Base-by-base conservation (phyloP, 2,888 invertebrate genomes). In the Hyles lineata region DNA sequence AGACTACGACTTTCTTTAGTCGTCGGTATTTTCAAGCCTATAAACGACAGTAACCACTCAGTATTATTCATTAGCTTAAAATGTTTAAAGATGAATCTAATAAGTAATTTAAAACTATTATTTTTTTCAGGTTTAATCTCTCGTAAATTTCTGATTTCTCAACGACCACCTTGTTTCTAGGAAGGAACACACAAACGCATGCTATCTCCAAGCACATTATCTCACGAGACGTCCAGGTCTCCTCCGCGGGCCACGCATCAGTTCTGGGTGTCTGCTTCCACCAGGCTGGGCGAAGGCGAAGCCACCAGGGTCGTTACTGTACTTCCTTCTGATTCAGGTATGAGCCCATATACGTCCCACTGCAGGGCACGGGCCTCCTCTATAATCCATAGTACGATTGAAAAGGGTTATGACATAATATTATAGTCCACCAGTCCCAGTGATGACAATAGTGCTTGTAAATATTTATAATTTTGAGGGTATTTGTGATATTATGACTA, bases 231-330 rank as follows among this genome's bases (percentile, higher is more conserved):
- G 0, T 95, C 96, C 19, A 92, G 97, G 59, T 95, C 96, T 3
- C 96, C 97, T 76, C 96, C 97, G 71, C 95, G 96, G 67, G 96
- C 96, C 29, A 97, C 97, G 1, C 96, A 97, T 84, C 97, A 97
- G 86, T 97, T 97, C 85, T 96, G 96, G 96, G 92, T 95, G 50
- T 95, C 95, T 0, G 98, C 98, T 5, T 97, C 97, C 19, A 98
- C 98, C 0, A 96, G 96, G 82, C 96, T 97, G 71, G 98, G 98
- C 0, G 98, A 98, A 90, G 98, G 98, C 11, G 97, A 97, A 80
- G 96, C 97, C 76, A 98, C 98, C 0, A 95, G 96, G 73, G 97
- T 97, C 15, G 96, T 97, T 61, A 97, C 97, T 3, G 96, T 97
- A 55, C 95, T 96, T 25, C 97, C 97, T 0, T 96, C 96, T 62